A percentile compares a stretch with the other conserved stretches of the same genome.
Evolutionary conservation across 2,797 vertebrate species (phyloP).

Genomic region (Eurystomus glaucurus): DNA sequence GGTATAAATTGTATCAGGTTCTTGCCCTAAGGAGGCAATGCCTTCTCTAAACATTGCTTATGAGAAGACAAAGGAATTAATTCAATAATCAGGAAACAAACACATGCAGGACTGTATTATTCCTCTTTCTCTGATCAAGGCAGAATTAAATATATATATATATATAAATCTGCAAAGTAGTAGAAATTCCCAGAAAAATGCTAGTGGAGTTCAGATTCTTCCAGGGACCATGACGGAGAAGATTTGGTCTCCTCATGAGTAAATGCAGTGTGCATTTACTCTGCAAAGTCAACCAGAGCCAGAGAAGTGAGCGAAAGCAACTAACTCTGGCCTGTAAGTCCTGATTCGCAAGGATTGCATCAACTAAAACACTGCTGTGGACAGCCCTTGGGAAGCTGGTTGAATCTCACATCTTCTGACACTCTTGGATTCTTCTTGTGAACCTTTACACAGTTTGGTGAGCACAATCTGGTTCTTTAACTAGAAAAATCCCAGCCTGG

Average conservation of each 20-base stretch:
- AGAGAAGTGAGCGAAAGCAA: neutral
- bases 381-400: neutral
- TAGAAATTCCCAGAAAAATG: neutral
- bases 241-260: neutral
- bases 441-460: neutral
- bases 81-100: neutral
- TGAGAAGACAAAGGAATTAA: neutral
- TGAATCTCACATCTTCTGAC: neutral
- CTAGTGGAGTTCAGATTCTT: neutral
- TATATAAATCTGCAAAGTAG: neutral
- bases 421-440: neutral
- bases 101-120: neutral
- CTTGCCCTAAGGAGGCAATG: neutral
- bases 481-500: neutral
- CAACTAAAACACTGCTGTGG: rapidly evolving
- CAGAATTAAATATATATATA: neutral
- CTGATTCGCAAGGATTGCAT: neutral
- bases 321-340: neutral
- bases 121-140: neutral
- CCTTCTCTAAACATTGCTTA: neutral
- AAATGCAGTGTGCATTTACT: neutral
- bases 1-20: neutral
- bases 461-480: neutral
- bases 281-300: neutral
- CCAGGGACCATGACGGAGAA: neutral